Conservation (phyloP, 64 coral and sea anemone genomes). For the Dendronephthya gigantea region DNA sequence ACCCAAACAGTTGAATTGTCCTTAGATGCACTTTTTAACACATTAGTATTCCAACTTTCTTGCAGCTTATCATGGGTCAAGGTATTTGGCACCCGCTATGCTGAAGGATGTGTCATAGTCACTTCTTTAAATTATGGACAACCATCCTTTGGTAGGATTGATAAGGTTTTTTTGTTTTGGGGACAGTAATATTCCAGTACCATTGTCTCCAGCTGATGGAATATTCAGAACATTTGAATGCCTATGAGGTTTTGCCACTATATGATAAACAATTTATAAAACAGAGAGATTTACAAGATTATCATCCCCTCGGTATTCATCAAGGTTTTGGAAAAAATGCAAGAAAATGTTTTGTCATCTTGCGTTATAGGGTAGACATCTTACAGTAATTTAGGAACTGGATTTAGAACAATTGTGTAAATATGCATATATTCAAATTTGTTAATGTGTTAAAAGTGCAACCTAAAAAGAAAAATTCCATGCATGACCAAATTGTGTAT, state of each 20-base stretch:
- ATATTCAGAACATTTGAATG: slow-evolving; percentile 43
- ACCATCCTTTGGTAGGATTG: slow-evolving; percentile 46
- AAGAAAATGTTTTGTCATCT: not conserved
- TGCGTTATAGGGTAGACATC: slow-evolving; percentile 32
- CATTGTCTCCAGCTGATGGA: not conserved
- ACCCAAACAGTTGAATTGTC: too few species aligned
- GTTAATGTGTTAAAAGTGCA: too few species aligned
- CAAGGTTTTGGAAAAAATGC: slow-evolving; percentile 27
- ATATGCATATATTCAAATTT: too few species aligned
- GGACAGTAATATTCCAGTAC: slow-evolving; percentile 35
- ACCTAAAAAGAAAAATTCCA: too few species aligned
- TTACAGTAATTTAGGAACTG: too few species aligned
- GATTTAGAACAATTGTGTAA: too few species aligned
- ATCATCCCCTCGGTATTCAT: slow-evolving; percentile 14
- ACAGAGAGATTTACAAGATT: slow-evolving; percentile 20
- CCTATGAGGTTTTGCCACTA: slow-evolving; percentile 26
- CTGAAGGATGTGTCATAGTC: not conserved
- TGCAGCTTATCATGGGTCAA: slow-evolving; percentile 29
- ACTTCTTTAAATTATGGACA: slow-evolving; percentile 26
- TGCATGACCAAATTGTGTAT: too few species aligned
- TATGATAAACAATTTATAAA: slow-evolving; percentile 6
- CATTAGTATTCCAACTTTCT: not conserved
- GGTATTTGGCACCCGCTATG: slow-evolving; percentile 41
- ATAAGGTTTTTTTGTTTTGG: slow-evolving; percentile 39
- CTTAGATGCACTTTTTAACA: too few species aligned